Evolutionary conservation across 2,888 invertebrate genomes (phyloP).

Genomic region (Ophion ventricosus): DNA sequence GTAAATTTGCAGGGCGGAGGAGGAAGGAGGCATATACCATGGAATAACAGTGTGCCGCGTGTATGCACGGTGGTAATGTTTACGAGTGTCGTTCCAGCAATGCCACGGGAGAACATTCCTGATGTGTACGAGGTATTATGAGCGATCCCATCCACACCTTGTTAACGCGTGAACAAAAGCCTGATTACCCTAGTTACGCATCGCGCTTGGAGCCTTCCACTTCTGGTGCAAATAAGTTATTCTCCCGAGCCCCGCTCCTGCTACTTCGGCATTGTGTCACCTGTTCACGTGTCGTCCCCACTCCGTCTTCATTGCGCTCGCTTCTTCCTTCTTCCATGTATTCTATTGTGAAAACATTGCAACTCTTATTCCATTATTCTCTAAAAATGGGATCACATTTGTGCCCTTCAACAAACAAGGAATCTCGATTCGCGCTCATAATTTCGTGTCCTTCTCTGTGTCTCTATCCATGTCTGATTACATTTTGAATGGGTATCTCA

Average conservation of each 20-base stretch:
- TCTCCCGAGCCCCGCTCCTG: not conserved
- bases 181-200: conserved; percentile 74
- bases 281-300: conserved; percentile 6
- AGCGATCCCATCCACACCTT: conserved; percentile 70
- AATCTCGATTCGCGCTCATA: conserved; percentile 34
- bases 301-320: not conserved
- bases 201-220: conserved; percentile 58
- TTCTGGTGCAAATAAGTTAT: conserved; percentile 31
- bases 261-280: conserved; percentile 33
- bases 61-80: conserved; percentile 53
- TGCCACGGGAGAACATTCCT: conserved; percentile 33
- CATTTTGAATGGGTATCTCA: conserved; percentile 46
- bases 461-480: conserved; percentile 3
- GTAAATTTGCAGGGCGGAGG: not conserved
- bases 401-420: not conserved
- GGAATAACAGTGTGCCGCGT: not conserved
- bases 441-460: conserved; percentile 34
- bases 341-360: not conserved
- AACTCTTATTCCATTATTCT: conserved; percentile 53
- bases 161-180: conserved; percentile 75
- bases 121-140: conserved; percentile 39
- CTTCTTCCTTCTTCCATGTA: not conserved
- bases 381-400: conserved; percentile 49
- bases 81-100: conserved; percentile 59
- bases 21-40: conserved; percentile 5